Conservation (phyloP, 2,888 invertebrate genomes). For the Xestia xanthographa region DNA sequence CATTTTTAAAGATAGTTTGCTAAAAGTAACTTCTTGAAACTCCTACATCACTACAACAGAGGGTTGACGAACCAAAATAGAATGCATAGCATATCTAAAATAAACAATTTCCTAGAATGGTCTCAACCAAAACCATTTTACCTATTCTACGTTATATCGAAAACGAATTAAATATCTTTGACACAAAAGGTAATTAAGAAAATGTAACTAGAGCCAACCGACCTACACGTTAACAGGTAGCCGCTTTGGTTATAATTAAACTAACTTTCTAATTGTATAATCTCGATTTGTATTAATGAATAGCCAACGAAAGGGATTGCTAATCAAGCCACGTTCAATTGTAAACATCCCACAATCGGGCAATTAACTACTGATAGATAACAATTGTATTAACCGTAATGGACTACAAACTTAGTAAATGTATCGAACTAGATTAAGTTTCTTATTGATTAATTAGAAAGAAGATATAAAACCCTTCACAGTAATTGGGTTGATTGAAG, state of each 20-base stretch:
- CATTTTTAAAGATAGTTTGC: neutral
- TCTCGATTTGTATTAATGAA: slow-evolving; percentile 51
- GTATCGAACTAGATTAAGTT: neutral
- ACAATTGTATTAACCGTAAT: slow-evolving; percentile 42
- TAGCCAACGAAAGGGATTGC: slow-evolving; percentile 49
- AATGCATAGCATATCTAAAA: neutral
- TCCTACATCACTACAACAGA: neutral
- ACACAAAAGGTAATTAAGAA: slow-evolving; percentile 31
- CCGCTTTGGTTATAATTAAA: slow-evolving; percentile 51
- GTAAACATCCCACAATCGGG: slow-evolving; percentile 59
- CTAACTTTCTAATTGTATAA: slow-evolving; percentile 55
- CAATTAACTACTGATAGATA: slow-evolving; percentile 56
- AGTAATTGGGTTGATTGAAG: neutral
- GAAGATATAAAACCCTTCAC: neutral
- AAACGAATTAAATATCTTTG: neutral
- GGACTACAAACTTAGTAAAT: slow-evolving; percentile 9
- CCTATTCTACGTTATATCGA: neutral
- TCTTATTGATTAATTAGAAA: neutral
- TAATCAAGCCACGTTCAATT: slow-evolving; percentile 56
- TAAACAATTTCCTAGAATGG: neutral
- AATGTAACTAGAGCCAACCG: neutral
- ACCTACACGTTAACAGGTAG: slow-evolving; percentile 44
- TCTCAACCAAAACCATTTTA: neutral
- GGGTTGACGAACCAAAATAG: neutral
- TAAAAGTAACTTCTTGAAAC: neutral